These are phyloP conservation scores for Typhlichthys eigenmanni DNA, from an alignment of 2,797 vertebrate genomes.

Conservation along the genomic window DNA sequence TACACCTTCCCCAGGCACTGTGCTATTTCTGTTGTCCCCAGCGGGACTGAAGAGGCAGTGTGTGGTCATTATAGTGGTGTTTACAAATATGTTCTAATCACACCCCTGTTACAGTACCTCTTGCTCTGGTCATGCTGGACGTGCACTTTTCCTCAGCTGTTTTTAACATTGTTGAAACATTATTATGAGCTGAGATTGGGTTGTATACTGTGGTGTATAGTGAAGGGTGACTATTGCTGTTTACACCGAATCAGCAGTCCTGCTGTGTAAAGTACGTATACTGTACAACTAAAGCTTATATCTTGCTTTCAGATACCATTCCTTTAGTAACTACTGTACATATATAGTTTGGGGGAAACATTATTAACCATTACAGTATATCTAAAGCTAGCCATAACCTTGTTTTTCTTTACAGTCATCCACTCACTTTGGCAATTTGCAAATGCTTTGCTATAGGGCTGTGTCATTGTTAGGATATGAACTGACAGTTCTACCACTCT, in stretches of 20 bases:
- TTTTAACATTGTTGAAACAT: not conserved
- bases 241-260: too few species aligned
- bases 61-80: not conserved
- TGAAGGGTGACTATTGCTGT: too few species aligned
- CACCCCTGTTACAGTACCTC: constrained; percentile 20
- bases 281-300: too few species aligned
- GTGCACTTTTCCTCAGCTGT: constrained; percentile 6
- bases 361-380: too few species aligned
- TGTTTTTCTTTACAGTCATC: constrained; percentile 4
- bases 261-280: too few species aligned
- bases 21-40: constrained; percentile 29
- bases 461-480: constrained; percentile 39
- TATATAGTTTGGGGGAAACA: too few species aligned
- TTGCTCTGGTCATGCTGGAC: not conserved
- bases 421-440: constrained; percentile 16
- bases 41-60: constrained; percentile 19
- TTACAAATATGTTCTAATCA: constrained; percentile 8
- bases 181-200: too few species aligned
- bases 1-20: constrained; percentile 23
- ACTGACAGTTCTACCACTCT: constrained; percentile 36
- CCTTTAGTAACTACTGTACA: too few species aligned
- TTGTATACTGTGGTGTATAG: too few species aligned
- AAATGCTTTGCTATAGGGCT: constrained; percentile 20
- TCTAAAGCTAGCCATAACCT: too few species aligned
- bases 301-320: too few species aligned